Base-by-base conservation (phyloP, 2,797 vertebrate species). In the Euthynnus affinis region DNA sequence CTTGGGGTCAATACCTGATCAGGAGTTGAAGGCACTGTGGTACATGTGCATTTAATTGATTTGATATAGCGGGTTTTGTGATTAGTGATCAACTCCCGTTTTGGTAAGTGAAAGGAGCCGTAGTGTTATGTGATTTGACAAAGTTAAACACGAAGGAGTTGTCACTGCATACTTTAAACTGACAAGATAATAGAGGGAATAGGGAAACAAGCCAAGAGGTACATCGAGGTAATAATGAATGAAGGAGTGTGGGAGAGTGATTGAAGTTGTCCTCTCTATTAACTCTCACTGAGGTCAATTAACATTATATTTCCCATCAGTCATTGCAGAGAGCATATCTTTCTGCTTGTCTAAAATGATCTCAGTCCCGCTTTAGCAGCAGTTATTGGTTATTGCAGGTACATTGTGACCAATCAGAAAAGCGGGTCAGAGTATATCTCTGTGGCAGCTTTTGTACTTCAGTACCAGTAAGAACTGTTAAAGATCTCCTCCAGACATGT, bases 261-360 rank as follows among this genome's bases (percentile, higher is more conserved):
- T 60, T 55, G 61, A 76, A 57, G 64, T 40, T 49, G 29, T 75
- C 66, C 17, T 22, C 14, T 59, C 71, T 14, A 64, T 64, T 70
- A 65, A 65, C 59, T 63, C 53, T 72, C 12, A 20, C 49, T 37
- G 34, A 74, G 40, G 55, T 71, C 23, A 58, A 69, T 83, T 65
- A 61, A 55, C 67, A 72, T 61, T 67, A 80, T 18, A 60, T 77
- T 77, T 77, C 22, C 20, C 40, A 32, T 68, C 51, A 68, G 25
- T 71, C 73, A 34, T 71, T 13, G 13, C n/a, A 2, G 4, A 64
- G 22, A 63, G 17, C 29, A 53, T 46, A 18, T 51, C 40, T 6
- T 40, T 62, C 40, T 60, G 14, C 18, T 76, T 42, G 5, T 53
- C 42, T 25, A 4, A 57, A 60, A 62, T 71, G 25, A 64, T 53